Conservation (phyloP, 2,888 invertebrate genomes). For the Cacoxenus indagator region DNA sequence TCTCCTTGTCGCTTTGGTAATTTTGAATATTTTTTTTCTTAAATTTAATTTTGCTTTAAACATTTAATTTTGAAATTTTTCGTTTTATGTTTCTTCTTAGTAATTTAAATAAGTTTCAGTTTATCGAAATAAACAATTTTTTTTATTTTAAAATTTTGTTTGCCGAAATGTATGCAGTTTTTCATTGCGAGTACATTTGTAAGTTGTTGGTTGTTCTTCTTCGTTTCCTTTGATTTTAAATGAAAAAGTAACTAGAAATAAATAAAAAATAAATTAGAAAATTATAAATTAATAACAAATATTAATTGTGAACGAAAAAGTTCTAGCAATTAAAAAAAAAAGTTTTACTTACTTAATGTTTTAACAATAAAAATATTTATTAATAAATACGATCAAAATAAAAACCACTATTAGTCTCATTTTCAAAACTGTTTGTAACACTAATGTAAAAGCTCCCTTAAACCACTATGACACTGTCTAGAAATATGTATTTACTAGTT, state of each 20-base stretch:
- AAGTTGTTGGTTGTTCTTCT: constrained; percentile 38
- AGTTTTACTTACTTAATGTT: background rate
- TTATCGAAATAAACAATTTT: constrained; percentile 27
- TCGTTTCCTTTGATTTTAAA: constrained; percentile 21
- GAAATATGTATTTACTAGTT: too few species aligned
- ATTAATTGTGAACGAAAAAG: constrained; percentile 31
- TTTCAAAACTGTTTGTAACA: too few species aligned
- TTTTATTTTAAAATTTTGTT: constrained; percentile 22
- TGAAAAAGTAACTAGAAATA: constrained; percentile 24
- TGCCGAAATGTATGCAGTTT: constrained; percentile 56
- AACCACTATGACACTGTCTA: too few species aligned
- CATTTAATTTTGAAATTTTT: constrained; percentile 9
- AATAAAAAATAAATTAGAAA: constrained; percentile 15
- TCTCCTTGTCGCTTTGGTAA: constrained; percentile 1
- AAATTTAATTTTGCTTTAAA: constrained; percentile 39
- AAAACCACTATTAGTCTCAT: too few species aligned
- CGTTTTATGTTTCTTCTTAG: constrained; percentile 40
- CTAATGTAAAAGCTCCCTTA: too few species aligned
- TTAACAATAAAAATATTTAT: constrained; percentile 14
- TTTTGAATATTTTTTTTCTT: constrained; percentile 25
- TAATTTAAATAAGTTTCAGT: constrained; percentile 39
- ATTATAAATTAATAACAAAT: constrained; percentile 22
- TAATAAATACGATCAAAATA: too few species aligned
- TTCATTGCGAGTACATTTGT: constrained; percentile 50
- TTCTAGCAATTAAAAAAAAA: constrained; percentile 12